Percentiles rank a stretch among this genome's conserved stretches.
Conservation (phyloP, 1,140 invertebrate genomes). For the Anagrus nilaparvatae region DNA sequence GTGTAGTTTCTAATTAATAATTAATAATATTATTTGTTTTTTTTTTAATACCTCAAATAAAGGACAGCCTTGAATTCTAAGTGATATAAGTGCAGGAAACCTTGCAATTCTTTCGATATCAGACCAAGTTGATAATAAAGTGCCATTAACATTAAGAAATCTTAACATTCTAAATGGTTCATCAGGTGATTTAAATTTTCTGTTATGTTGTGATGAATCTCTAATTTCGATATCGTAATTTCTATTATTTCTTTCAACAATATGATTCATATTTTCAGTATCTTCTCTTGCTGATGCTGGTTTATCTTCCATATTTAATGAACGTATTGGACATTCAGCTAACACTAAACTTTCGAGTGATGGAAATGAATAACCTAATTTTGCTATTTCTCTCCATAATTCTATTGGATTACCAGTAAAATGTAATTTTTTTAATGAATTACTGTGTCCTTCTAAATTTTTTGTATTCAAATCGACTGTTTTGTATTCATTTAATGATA, state of each 20-base stretch:
- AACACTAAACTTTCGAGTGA: conserved; percentile 72
- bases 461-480: conserved; percentile 52
- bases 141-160: conserved; percentile 77
- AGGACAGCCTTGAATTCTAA: conserved; percentile 61
- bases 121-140: conserved; percentile 71
- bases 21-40: not conserved
- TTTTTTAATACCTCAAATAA: conserved; percentile 33
- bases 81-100: conserved; percentile 71
- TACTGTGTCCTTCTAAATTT: conserved; percentile 42
- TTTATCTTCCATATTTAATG: conserved; percentile 42
- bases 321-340: conserved; percentile 72
- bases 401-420: conserved; percentile 76
- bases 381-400: conserved; percentile 68
- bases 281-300: conserved; percentile 19
- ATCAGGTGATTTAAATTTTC: conserved; percentile 44
- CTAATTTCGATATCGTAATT: conserved; percentile 19
- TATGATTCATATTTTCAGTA: conserved; percentile 28
- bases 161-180: conserved; percentile 56
- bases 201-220: conserved; percentile 31
- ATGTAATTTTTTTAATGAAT: conserved; percentile 62
- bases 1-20: conserved; percentile 3
- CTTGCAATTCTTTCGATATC: conserved; percentile 74
- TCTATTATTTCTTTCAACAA: conserved; percentile 16
- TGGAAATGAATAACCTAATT: conserved; percentile 75
- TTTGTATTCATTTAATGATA: conserved; percentile 78